These are phyloP conservation scores for Oedothorax gibbosus DNA, from an alignment of 1,140 invertebrate genomes.

Conservation along the genomic window DNA sequence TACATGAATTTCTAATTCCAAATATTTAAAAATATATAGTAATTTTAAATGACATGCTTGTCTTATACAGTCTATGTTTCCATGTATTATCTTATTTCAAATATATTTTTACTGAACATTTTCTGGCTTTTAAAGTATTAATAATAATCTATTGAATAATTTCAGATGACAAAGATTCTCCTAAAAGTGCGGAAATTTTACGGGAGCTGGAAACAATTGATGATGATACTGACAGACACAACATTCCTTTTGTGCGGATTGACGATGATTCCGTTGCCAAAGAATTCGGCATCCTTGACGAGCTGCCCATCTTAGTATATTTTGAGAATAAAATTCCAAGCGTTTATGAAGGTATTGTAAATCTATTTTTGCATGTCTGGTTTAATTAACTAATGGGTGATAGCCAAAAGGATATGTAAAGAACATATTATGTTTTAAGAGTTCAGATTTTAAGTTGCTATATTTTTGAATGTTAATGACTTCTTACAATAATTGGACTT, in stretches of 20 bases:
- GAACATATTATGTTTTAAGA: too few relatives aligned
- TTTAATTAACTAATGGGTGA: not conserved
- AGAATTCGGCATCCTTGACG: slow-evolving; percentile 65
- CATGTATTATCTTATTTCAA: too few relatives aligned
- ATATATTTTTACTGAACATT: too few relatives aligned
- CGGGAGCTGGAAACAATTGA: slow-evolving; percentile 69
- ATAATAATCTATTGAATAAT: not conserved
- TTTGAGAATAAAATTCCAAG: slow-evolving; percentile 65
- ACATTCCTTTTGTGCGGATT: slow-evolving; percentile 66
- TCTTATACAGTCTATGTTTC: too few relatives aligned
- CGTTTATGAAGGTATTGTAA: slow-evolving; percentile 63
- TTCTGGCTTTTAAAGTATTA: too few relatives aligned
- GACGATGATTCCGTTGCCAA: slow-evolving; percentile 65
- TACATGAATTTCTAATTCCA: too few relatives aligned
- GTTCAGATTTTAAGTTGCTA: too few relatives aligned
- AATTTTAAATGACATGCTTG: too few relatives aligned
- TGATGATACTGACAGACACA: slow-evolving; percentile 65
- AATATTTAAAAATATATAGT: too few relatives aligned
- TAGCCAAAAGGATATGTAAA: not conserved
- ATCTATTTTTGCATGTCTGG: not conserved
- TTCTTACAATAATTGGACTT: too few relatives aligned
- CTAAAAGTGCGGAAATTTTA: slow-evolving; percentile 64
- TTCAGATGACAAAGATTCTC: slow-evolving; percentile 67
- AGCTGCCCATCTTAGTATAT: slow-evolving; percentile 65
- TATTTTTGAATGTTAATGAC: too few relatives aligned